These are phyloP conservation scores for Allacma fusca DNA, from an alignment of 2,888 invertebrate species.

Conservation along the genomic window DNA sequence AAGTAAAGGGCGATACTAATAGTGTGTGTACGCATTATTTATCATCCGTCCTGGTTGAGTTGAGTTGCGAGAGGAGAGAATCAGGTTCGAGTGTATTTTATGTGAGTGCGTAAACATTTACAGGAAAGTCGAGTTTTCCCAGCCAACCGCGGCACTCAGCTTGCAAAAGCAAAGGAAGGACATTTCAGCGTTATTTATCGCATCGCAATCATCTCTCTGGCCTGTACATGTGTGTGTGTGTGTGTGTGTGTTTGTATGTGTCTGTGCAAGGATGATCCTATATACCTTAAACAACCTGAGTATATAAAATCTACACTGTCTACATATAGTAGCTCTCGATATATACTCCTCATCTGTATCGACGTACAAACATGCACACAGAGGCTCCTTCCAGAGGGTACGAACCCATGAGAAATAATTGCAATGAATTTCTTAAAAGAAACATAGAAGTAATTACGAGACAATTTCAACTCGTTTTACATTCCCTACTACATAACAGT, in stretches of 20 bases:
- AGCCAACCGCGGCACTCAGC: neutral
- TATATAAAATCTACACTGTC: too few relatives aligned
- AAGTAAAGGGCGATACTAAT: neutral
- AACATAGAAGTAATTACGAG: constrained; percentile 36
- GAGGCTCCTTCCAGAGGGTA: too few relatives aligned
- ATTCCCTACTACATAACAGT: neutral
- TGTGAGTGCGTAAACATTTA: constrained; percentile 30
- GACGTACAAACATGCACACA: too few relatives aligned
- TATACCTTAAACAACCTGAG: too few relatives aligned
- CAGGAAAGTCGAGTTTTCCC: constrained; percentile 30
- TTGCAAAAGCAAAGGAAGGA: constrained; percentile 15
- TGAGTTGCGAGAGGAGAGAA: constrained; percentile 27
- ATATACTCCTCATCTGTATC: too few relatives aligned
- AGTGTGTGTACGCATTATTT: constrained; percentile 18
- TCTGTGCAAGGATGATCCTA: too few relatives aligned
- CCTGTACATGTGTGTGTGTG: neutral
- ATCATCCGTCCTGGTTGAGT: constrained; percentile 19
- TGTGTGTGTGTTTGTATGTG: too few relatives aligned
- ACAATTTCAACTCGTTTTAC: constrained; percentile 31
- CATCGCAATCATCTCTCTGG: constrained; percentile 6
- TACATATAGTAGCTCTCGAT: too few relatives aligned
- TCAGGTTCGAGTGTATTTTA: constrained; percentile 23
- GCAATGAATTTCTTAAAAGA: constrained; percentile 6
- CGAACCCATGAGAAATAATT: neutral
- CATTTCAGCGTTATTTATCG: constrained; percentile 30